Percentiles rank a stretch among this genome's conserved stretches.
phyloP scores from a whole-genome alignment of 2,797 vertebrate species.

The Carduelis carduelis region DNA sequence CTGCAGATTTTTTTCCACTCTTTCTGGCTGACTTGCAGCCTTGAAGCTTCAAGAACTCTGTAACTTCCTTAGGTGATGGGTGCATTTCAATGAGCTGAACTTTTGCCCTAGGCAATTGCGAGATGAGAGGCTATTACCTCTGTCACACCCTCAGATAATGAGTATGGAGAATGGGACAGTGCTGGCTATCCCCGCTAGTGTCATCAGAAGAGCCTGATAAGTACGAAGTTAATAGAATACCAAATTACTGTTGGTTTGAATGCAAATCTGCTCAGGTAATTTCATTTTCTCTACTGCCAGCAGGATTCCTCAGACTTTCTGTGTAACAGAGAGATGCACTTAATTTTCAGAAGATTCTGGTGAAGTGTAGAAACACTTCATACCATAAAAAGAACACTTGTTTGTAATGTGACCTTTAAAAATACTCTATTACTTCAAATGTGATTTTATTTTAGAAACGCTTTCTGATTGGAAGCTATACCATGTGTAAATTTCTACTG shows the following conservation, averaged over 20 bases:
- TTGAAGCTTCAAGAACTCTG: not conserved
- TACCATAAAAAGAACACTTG: not conserved
- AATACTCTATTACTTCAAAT: not conserved
- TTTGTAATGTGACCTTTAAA: not conserved
- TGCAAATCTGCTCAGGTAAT: not conserved
- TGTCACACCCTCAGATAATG: not conserved
- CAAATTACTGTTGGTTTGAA: not conserved
- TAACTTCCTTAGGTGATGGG: not conserved
- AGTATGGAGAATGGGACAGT: not conserved
- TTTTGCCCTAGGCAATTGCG: not conserved
- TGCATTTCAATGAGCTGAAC: not conserved
- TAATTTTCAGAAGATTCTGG: not conserved
- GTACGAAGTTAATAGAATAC: not conserved
- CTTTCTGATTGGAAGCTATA: not conserved
- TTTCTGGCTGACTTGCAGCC: not conserved
- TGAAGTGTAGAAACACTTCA: not conserved
- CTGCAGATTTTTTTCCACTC: not conserved
- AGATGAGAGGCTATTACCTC: not conserved
- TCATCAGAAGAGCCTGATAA: not conserved
- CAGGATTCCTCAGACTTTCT: not conserved
- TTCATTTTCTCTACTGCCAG: not conserved
- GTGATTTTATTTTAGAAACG: not conserved
- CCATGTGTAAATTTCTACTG: not conserved
- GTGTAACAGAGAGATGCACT: not conserved
- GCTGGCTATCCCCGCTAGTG: rapidly evolving